phyloP scores from a whole-genome alignment of 2,888 invertebrate genomes.

The Lottia gigantea region DNA sequence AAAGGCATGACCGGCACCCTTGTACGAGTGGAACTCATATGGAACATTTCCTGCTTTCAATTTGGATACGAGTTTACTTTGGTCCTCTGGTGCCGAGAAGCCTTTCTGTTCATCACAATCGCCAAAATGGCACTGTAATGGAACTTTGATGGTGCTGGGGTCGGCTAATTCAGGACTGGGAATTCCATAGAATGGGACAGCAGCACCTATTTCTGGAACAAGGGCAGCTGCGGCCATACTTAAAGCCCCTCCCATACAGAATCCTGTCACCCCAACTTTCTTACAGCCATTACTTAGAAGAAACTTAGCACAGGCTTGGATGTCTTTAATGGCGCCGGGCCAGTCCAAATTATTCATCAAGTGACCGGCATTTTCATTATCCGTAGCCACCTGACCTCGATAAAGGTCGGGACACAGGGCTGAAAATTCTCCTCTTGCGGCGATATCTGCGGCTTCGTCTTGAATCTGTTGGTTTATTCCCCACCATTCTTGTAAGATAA shows the following conservation, averaged over 20 bases:
- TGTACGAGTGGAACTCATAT: conserved; percentile 46
- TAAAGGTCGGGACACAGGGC: conserved; percentile 60
- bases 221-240: conserved; percentile 49
- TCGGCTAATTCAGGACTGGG: conserved; percentile 48
- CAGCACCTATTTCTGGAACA: conserved; percentile 51
- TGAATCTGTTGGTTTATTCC: conserved; percentile 59
- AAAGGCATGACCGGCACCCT: conserved; percentile 49
- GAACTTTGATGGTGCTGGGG: conserved; percentile 50
- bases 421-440: conserved; percentile 41
- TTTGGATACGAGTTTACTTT: conserved; percentile 44
- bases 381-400: conserved; percentile 53
- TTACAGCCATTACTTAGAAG: conserved; percentile 47
- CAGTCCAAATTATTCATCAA: conserved; percentile 58
- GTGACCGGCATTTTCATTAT: conserved; percentile 58
- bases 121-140: conserved; percentile 62
- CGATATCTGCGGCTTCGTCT: conserved; percentile 41
- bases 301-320: conserved; percentile 50
- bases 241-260: conserved; percentile 65
- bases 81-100: conserved; percentile 54
- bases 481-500: conserved; percentile 60
- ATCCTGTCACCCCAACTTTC: conserved; percentile 63
- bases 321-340: conserved; percentile 56
- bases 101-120: conserved; percentile 48
- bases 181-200: conserved; percentile 63
- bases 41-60: conserved; percentile 36